Percentiles rank a stretch among this genome's conserved stretches.
phyloP scores from a whole-genome alignment of 2,113 vertebrate genomes.

The Sigmodon hispidus region DNA sequence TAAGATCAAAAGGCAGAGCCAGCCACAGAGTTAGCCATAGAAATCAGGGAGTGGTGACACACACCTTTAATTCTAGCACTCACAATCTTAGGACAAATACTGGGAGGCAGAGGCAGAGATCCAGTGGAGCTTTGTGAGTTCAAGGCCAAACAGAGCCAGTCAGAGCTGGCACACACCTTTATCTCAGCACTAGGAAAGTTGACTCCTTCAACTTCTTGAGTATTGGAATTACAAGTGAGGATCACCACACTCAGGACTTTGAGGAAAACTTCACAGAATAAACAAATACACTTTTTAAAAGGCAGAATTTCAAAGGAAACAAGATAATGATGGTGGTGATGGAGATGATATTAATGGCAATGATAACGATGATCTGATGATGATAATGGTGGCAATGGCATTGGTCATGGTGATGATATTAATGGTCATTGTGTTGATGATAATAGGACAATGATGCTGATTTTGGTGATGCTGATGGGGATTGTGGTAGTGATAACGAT shows the following conservation, averaged over 20 bases:
- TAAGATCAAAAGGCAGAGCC: no score
- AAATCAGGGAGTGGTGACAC: no score
- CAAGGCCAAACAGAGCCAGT: no score
- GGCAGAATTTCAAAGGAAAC: background rate
- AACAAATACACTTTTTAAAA: background rate
- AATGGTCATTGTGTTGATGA: no score
- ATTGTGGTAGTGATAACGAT: background rate
- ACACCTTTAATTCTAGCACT: no score
- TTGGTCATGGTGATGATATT: background rate
- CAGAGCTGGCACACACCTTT: no score
- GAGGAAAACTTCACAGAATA: background rate
- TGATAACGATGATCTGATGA: background rate
- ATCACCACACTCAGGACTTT: background rate
- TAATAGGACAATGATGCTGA: background rate
- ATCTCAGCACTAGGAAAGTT: no score
- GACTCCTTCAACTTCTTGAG: background rate
- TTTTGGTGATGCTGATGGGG: background rate
- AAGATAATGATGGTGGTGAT: background rate
- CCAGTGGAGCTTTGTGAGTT: no score
- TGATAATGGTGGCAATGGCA: background rate
- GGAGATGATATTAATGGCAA: background rate
- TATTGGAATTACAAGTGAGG: background rate
- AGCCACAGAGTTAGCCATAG: no score
- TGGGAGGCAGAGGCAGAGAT: no score
- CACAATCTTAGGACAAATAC: no score